A percentile compares a stretch with the other conserved stretches of the same genome.
Conservation (phyloP, 1,140 invertebrate genomes). For the Calliphora vicina region DNA sequence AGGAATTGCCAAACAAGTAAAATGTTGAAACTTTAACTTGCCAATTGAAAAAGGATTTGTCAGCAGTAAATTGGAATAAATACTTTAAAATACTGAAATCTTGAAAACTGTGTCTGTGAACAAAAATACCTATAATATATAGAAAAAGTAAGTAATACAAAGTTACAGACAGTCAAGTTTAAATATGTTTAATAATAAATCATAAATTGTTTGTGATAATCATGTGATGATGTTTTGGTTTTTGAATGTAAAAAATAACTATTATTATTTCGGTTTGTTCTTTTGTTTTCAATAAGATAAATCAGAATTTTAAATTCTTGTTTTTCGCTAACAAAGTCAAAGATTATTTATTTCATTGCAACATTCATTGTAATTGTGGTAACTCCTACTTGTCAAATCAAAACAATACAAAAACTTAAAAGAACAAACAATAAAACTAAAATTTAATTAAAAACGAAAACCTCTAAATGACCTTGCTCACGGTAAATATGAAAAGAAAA, state of each 20-base stretch:
- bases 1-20: no score
- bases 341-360: conserved; percentile 3
- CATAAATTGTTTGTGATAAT: no score
- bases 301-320: no score
- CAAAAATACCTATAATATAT: no score
- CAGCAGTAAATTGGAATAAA: no score
- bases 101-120: no score
- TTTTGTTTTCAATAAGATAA: not conserved
- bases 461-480: not conserved
- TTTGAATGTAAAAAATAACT: no score
- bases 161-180: not conserved
- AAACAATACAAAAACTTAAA: not conserved
- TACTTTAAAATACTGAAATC: no score
- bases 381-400: not conserved
- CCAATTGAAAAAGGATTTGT: no score
- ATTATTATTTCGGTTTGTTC: not conserved
- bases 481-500: not conserved
- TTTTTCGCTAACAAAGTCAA: not conserved
- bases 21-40: no score
- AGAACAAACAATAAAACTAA: not conserved
- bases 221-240: no score
- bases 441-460: not conserved
- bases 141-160: no score
- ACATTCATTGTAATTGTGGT: not conserved
- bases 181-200: not conserved